Evolutionary conservation across 1,140 invertebrate species (phyloP).

Genomic region (Physella acuta): DNA sequence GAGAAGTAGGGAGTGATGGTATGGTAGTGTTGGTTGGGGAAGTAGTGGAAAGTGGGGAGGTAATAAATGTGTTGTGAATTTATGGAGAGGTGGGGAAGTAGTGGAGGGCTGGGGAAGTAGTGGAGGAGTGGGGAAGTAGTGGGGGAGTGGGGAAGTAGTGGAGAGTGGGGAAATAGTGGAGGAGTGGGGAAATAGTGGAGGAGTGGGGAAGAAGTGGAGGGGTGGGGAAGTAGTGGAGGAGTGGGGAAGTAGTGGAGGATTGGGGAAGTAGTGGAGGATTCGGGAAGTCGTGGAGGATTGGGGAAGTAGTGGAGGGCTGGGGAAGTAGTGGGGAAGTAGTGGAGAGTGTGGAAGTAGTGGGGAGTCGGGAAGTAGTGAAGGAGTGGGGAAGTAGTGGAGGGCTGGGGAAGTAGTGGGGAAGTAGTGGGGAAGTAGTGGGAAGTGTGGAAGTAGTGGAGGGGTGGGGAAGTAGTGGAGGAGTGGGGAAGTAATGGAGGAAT

Average conservation of each 20-base stretch:
- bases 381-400: no score
- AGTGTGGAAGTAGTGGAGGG: no score
- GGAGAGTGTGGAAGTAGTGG: no score
- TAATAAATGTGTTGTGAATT: no score
- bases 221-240: not conserved
- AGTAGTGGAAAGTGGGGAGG: not conserved
- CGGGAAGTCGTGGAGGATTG: not conserved
- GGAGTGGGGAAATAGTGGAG: not conserved
- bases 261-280: not conserved
- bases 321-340: not conserved
- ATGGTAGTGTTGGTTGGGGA: not conserved
- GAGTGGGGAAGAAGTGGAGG: not conserved
- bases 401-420: no score
- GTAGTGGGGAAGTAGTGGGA: no score
- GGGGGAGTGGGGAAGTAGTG: not conserved
- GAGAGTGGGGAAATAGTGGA: not conserved
- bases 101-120: not conserved
- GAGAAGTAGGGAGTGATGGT: not conserved
- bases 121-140: not conserved
- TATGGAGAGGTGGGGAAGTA: not conserved
- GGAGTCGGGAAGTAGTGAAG: no score
- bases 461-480: no score
- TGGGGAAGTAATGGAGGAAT: no score
- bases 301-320: not conserved
- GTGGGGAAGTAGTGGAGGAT: not conserved